Percentiles rank a stretch among this genome's conserved stretches.
These are phyloP conservation scores for Cossypha heuglini DNA, from an alignment of 2,797 vertebrate genomes.

Conservation along the genomic window DNA sequence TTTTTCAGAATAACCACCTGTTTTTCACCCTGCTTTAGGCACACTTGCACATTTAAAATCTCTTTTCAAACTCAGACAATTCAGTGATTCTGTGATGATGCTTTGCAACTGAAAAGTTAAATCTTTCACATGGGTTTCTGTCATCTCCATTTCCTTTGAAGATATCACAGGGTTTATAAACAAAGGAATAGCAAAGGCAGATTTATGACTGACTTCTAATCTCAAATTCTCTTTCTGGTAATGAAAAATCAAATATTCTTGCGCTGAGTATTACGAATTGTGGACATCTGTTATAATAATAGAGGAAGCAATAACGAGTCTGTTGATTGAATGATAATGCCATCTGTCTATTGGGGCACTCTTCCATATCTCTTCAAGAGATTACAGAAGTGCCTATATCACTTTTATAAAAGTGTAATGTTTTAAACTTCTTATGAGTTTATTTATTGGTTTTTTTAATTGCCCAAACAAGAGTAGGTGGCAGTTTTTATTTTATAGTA, in stretches of 20 bases:
- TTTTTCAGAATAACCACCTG: background rate
- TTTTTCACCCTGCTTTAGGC: background rate
- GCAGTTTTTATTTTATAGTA: background rate
- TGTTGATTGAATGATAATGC: constrained; percentile 21
- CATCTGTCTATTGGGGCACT: background rate
- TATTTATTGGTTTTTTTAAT: background rate
- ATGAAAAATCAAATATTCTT: background rate
- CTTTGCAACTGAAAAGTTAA: background rate
- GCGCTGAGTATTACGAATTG: background rate
- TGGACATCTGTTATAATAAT: background rate
- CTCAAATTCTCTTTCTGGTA: background rate
- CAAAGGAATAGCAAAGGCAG: background rate
- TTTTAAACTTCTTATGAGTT: background rate
- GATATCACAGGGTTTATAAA: background rate
- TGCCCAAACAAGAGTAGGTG: background rate
- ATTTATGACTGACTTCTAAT: background rate
- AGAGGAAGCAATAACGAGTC: constrained; percentile 16
- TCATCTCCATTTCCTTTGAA: background rate
- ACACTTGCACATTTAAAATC: background rate
- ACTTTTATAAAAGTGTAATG: background rate
- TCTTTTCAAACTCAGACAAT: background rate
- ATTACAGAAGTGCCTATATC: background rate
- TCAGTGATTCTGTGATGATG: background rate
- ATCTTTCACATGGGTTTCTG: background rate
- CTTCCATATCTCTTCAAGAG: background rate